phyloP scores from a whole-genome alignment of 2,797 vertebrate species.

The Gobionotothen gibberifrons region DNA sequence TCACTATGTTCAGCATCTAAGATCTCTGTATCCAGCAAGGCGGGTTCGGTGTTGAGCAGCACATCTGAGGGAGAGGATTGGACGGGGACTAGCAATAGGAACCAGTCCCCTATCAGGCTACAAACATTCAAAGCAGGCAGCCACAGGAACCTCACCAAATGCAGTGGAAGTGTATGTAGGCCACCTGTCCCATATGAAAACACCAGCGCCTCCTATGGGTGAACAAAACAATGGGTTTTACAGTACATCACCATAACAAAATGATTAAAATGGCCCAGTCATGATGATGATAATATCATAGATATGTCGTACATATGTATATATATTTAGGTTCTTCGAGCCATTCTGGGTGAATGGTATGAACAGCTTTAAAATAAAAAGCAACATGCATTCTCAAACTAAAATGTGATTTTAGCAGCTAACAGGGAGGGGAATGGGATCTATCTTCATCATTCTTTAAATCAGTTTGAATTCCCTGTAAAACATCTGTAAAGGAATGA shows the following conservation, averaged over 20 bases:
- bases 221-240: constrained; percentile 86
- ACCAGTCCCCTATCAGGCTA: constrained; percentile 64
- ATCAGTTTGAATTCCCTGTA: constrained; percentile 28
- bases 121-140: constrained; percentile 81
- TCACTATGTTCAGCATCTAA: constrained; percentile 32
- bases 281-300: constrained; percentile 56
- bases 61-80: constrained; percentile 48
- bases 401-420: background rate
- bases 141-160: constrained; percentile 86
- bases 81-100: constrained; percentile 56
- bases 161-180: constrained; percentile 85
- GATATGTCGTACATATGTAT: constrained; percentile 35
- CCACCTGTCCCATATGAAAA: constrained; percentile 87
- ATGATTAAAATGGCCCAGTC: constrained; percentile 68
- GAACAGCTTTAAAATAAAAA: constrained; percentile 27
- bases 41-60: constrained; percentile 27
- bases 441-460: background rate
- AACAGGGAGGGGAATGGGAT: background rate
- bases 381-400: constrained; percentile 6
- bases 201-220: constrained; percentile 88
- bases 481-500: constrained; percentile 18
- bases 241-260: constrained; percentile 73
- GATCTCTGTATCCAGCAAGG: constrained; percentile 36
- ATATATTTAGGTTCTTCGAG: constrained; percentile 17
- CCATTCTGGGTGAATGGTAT: constrained; percentile 32